Evolutionary conservation across 2,113 vertebrate genomes (phyloP).

Genomic region (Hydropotes inermis): DNA sequence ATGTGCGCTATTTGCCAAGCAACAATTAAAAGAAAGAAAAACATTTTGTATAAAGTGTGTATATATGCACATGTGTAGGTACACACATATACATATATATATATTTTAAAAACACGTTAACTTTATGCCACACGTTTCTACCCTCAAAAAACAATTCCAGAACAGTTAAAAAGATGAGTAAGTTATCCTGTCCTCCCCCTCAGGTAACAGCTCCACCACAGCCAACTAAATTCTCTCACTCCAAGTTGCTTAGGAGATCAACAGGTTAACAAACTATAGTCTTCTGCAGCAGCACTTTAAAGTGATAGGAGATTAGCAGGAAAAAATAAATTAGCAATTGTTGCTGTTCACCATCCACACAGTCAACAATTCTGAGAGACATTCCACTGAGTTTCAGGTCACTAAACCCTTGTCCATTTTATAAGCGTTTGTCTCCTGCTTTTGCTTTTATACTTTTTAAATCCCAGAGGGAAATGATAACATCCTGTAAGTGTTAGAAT

Average conservation of each 20-base stretch:
- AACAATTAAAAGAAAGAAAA: neutral
- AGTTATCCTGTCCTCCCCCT: neutral
- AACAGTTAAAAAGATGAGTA: neutral
- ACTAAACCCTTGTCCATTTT: neutral
- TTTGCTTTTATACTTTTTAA: slow-evolving; percentile 27
- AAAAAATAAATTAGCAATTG: neutral
- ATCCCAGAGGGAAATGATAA: slow-evolving; percentile 34
- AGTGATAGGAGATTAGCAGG: neutral
- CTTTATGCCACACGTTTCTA: neutral
- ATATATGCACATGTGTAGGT: neutral
- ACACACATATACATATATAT: neutral
- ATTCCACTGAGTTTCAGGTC: neutral
- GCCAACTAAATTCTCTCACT: neutral
- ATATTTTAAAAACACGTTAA: neutral
- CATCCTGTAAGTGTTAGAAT: slow-evolving; percentile 27
- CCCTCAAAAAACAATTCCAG: neutral
- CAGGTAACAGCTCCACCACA: neutral
- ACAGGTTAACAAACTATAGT: neutral
- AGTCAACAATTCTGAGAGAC: slow-evolving; percentile 56
- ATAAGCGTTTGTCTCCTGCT: slow-evolving; percentile 6
- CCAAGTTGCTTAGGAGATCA: neutral
- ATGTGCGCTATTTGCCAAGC: neutral
- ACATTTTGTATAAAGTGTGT: neutral
- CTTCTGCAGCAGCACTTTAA: neutral
- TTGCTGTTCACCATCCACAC: neutral